Evolutionary conservation across 2,888 invertebrate species (phyloP), one percentile per base, ranked within the genome.

Genomic region (Scaptomyza polygonia): DNA sequence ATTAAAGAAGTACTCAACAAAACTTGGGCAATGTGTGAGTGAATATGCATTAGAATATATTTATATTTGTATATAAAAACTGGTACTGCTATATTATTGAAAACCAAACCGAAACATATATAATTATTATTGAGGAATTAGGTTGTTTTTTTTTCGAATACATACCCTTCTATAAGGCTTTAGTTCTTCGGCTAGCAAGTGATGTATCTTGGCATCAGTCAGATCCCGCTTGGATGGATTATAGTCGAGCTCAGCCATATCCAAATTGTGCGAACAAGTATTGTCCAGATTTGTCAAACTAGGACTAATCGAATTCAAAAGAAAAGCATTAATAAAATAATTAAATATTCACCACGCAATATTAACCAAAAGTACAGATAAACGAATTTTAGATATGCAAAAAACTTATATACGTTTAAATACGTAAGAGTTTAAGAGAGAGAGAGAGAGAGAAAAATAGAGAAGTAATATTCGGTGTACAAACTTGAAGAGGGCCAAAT

Each of bases 131-230:
- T 34, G n/a, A 14, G n/a, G 3, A 14, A 18, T 18, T n/a, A 1
- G 2, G 9, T 5, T 8, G 14, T 21, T 6, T 6, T 5, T 8
- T 18, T 21, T 6, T 6, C 12, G 18, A 9, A 72, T 73, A 91
- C 95, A 93, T 93, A 96, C 96, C 93, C 97, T 93, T 93, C 96
- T 94, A 88, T 96, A 96, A 8, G 98, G 97, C 92, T 97, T 97
- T 42, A 97, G 92, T 91, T 97, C 97, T 91, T 97, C 97, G 4
- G 97, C 96, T 42, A 98, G 93, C 44, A 98, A 93, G 92, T 98
- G 98, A 92, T 98, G 98, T 79, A 98, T 97, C 91, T 95, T 96
- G n/a, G 97, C 97, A 91, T 98, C 98, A 1, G 97, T 97, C 63
- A 97, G 92, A 92, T 98, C 98, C 91, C 97, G 97, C 90, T 96